Evolutionary conservation across 1,140 invertebrate genomes (phyloP).

Genomic region (Lasioglossum albipes): DNA sequence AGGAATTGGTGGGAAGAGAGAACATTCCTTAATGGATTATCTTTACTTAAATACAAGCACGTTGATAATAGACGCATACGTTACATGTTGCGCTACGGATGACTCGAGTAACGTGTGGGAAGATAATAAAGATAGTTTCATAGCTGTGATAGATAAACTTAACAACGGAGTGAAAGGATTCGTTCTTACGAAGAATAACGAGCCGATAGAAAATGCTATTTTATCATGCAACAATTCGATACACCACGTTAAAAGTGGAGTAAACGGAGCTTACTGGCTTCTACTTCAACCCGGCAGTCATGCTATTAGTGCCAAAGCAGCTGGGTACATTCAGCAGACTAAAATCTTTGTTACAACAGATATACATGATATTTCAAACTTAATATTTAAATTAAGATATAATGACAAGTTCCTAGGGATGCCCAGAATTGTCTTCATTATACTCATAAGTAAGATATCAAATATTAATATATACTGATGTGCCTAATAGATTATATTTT

Average conservation of each 20-base stretch:
- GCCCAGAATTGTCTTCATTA: constrained; percentile 86
- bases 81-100: constrained; percentile 76
- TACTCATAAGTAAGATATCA: constrained; percentile 79
- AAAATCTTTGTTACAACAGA: constrained; percentile 80
- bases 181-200: constrained; percentile 81
- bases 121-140: constrained; percentile 69
- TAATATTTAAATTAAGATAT: constrained; percentile 85
- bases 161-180: constrained; percentile 79
- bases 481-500: constrained; percentile 9
- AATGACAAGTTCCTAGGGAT: constrained; percentile 86
- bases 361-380: constrained; percentile 71
- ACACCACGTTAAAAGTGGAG: constrained; percentile 76
- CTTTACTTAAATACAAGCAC: constrained; percentile 74
- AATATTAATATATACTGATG: background rate
- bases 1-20: constrained; percentile 54
- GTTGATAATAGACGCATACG: constrained; percentile 73
- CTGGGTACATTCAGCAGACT: constrained; percentile 80
- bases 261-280: constrained; percentile 83
- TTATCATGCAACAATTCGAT: constrained; percentile 79
- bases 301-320: constrained; percentile 80
- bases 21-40: constrained; percentile 74
- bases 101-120: constrained; percentile 67
- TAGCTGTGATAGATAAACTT: constrained; percentile 66
- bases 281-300: constrained; percentile 81
- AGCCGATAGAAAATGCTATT: constrained; percentile 82